Evolutionary conservation across 2,888 invertebrate genomes (phyloP), one percentile per base, ranked within the genome.

Genomic region (Phytoseiulus persimilis): DNA sequence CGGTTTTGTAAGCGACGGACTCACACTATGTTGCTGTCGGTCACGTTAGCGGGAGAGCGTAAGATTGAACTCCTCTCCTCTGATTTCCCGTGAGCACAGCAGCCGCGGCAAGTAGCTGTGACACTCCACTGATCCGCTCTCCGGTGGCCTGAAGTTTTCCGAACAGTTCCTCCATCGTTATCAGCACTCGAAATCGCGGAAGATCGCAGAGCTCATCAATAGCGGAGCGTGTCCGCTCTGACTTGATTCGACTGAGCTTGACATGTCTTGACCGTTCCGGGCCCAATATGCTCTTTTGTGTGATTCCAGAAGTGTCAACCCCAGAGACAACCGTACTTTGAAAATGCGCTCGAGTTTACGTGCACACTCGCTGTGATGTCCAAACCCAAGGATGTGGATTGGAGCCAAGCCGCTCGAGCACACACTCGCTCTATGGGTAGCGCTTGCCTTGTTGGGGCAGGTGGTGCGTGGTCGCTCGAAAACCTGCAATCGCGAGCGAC

Each of bases 401-500:
- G 65, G 65, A 65, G 65, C 65, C 65, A 65, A 65, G 65, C 65
- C 65, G 65, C 65, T 65, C 65, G 65, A 65, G 65, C 65, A 65
- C 23, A 65, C 18, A 23, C 18, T 65, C 65, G 65, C 65, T 14
- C 65, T 65, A 65, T 65, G 65, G 65, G 28, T 28, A 28, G 87
- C 33, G 33, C 33, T 87, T 6, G 87, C 87, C 28, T 32, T 87
- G 32, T 23, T 87, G 9, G 87, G 65, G 65, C 65, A 65, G 65
- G 65, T 14, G 23, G 65, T 65, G 23, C 65, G 65, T 3, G 65
- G 65, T 65, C 65, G 65, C 65, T 65, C 87, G 32, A 32, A 90
- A n/a, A 90, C 83, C 31, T 92, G 92, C 90, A 91, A 91, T 89
- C 90, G 91, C 89, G 91, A 91, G 32, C 91, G 92, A 32, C 91